Conservation (phyloP, 2,113 vertebrate species). For the Varanus komodoensis region DNA sequence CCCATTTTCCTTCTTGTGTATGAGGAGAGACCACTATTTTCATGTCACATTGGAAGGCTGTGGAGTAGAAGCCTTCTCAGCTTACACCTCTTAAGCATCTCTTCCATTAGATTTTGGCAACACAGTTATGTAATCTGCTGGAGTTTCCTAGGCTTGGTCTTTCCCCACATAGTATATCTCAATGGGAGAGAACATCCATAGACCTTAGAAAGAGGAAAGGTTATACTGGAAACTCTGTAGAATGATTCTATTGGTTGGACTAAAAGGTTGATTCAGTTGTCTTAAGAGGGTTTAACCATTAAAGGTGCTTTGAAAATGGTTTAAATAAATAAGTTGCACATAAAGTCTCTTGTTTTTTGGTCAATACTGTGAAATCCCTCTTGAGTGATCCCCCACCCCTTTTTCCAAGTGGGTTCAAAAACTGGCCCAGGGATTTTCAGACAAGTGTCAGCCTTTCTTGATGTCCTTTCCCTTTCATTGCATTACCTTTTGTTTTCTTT, state of each 20-base stretch:
- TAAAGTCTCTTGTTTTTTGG: not conserved
- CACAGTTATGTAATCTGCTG: not conserved
- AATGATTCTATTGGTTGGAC: not conserved
- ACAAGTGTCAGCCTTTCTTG: not conserved
- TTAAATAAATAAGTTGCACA: not conserved
- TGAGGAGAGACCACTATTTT: constrained; percentile 51
- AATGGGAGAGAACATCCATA: constrained; percentile 7
- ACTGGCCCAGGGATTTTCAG: not conserved
- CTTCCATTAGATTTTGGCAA: constrained; percentile 36
- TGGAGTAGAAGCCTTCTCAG: constrained; percentile 61
- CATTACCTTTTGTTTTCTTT: not conserved
- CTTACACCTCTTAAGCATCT: constrained; percentile 41
- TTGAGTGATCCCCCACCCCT: too few relatives aligned
- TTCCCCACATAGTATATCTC: not conserved
- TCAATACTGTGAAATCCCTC: too few relatives aligned
- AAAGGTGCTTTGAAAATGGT: too few relatives aligned
- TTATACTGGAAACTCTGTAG: not conserved
- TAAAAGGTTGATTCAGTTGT: not conserved
- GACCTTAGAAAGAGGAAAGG: constrained; percentile 7
- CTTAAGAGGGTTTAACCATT: too few relatives aligned
- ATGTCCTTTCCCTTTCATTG: not conserved
- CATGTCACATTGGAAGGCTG: constrained; percentile 63
- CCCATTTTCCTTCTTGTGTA: constrained; percentile 45
- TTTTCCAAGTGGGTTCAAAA: not conserved
- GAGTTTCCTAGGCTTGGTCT: not conserved